Evolutionary conservation across 2,797 vertebrate species (phyloP), one percentile per base, ranked within the genome.

Genomic region (Pangasius macronema): DNA sequence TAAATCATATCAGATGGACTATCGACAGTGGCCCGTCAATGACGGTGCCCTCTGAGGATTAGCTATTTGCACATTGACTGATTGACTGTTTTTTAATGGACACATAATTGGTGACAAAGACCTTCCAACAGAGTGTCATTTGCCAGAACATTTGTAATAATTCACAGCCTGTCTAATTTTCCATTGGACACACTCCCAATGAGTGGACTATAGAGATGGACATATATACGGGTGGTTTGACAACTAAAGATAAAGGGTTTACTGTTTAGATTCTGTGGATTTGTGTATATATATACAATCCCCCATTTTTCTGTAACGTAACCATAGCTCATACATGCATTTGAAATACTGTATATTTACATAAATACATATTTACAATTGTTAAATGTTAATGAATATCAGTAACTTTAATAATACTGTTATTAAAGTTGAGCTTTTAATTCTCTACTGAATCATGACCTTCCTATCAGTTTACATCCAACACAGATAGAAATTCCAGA

Each of bases 81-180:
- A 98, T 97, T 98, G 97, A 99, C 97, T 98, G 95, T 95, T 97
- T 95, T 96, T 99, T 99, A 99, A 99, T 98, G 97, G 97, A 99
- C 98, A 98, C 94, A 96, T 99, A 99, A 99, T 99, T 99, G 97
- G 97, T 97, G 97, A 98, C 97, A 98, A 98, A 98, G 97, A 97
- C 96, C 96, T 98, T 97, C 95, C 96, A 96, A 97, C 97, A 94
- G 97, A 97, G 96, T 97, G 96, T 96, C 96, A 96, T 95, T 96
- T 95, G 95, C 94, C 95, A 93, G 94, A 95, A 94, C 94, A 93
- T 95, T 96, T 95, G 96, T 94, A 94, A 96, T 96, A 96, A 96
- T 94, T 96, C 94, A 96, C 95, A 95, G 95, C 93, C 94, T 94
- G 94, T 95, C 94, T 95, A 93, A 95, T 96, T 96, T 95, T 94